Base-by-base conservation (phyloP, 2,888 invertebrate species). In the Autographa gamma region DNA sequence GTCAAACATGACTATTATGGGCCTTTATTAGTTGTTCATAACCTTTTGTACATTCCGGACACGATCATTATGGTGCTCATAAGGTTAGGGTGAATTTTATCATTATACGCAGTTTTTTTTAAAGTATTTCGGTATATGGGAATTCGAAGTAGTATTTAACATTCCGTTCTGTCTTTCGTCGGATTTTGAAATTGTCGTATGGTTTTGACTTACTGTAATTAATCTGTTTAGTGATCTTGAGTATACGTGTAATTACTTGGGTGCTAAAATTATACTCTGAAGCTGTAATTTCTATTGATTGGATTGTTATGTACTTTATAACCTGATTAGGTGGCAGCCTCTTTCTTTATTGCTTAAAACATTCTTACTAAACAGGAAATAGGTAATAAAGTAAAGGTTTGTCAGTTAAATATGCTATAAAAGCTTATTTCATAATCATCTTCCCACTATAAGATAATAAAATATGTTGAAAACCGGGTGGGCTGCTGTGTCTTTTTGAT, bases 261-360 rank as follows among this genome's bases (percentile, higher is more conserved):
- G 25, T 31, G 59, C 19, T 34, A 61, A 67, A 67, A 66, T 59
- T 43, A 60, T 34, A 41, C 61, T 66, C 48, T 8, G n/a, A 66
- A 70, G 63, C 18, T 58, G 54, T 9, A 63, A n/a, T 63, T 65
- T 1, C 7, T 65, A 59, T 59, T 69, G 1, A 66, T 19, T 70
- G 32, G 16, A 60, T 68, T 61, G 41, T 18, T 52, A 18, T n/a
- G 43, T n/a, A 41, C 59, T 38, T 60, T 19, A 66, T 38, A 19
- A 48, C 32, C n/a, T 19, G 16, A 19, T 54, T 54, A 32, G 11
- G 5, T 14, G 52, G 14, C 38, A 16, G 5, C 13, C 6, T 48
- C 48, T 48, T 32, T 16, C 2, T 60, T 48, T n/a, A 31, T 59
- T 41, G 31, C 25, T 25, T 52, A 34, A 25, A 13, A 11, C 18